phyloP scores from a whole-genome alignment of 2,888 invertebrate genomes.

The Habrosyne pyritoides region DNA sequence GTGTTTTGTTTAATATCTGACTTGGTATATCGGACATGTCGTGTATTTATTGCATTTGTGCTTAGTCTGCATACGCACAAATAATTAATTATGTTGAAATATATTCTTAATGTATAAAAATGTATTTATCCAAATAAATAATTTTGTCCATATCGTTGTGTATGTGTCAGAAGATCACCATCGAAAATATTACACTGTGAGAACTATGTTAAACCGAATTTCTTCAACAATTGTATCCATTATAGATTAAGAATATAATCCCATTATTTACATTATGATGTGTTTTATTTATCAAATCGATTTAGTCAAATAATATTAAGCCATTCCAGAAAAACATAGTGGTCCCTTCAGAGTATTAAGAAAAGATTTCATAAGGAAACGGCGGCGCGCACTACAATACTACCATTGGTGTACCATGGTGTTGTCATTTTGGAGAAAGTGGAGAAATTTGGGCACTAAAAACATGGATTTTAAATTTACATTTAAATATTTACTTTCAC shows the following conservation, averaged over 20 bases:
- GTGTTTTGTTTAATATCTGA: constrained; percentile 23
- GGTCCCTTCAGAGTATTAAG: no score
- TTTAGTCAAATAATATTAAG: no score
- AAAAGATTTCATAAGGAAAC: no score
- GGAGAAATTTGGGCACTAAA: no score
- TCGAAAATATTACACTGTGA: constrained; percentile 29
- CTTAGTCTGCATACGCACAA: constrained; percentile 31
- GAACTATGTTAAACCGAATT: constrained; percentile 56
- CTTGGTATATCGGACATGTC: constrained; percentile 16
- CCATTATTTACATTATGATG: constrained; percentile 53
- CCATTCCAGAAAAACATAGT: no score
- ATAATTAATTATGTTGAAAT: constrained; percentile 20
- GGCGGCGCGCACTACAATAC: no score
- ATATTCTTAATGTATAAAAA: constrained; percentile 28
- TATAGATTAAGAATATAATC: constrained; percentile 71
- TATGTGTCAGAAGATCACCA: constrained; percentile 38
- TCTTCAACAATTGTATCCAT: constrained; percentile 64
- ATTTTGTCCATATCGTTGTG: constrained; percentile 11
- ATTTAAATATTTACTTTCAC: no score
- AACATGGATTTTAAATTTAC: no score
- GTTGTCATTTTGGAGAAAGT: no score
- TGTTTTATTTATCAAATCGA: constrained; percentile 37
- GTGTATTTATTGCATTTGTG: constrained; percentile 34
- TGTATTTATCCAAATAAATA: constrained; percentile 45
- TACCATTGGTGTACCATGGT: no score